phyloP scores from a whole-genome alignment of 2,888 invertebrate species.

The Eumacrocentrus americanus region DNA sequence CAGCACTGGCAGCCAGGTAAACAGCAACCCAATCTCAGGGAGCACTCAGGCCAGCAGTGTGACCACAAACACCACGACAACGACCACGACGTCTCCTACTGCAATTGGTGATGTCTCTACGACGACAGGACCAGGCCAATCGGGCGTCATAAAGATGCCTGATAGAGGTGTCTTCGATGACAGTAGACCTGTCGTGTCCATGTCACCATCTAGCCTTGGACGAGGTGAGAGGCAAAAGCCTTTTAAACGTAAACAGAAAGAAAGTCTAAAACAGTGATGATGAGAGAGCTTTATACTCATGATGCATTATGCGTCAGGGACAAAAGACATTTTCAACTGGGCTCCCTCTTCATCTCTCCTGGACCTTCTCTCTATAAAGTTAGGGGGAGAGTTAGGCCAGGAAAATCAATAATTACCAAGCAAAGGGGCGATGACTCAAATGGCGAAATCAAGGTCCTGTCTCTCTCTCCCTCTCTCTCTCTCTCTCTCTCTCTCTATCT shows the following conservation, averaged over 20 bases:
- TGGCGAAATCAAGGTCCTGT: slow-evolving; percentile 58
- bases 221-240: slow-evolving; percentile 70
- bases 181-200: slow-evolving; percentile 60
- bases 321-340: slow-evolving; percentile 29
- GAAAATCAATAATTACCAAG: slow-evolving; percentile 62
- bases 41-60: slow-evolving; percentile 35
- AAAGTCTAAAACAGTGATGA: slow-evolving; percentile 2
- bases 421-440: slow-evolving; percentile 61
- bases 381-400: slow-evolving; percentile 58
- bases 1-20: slow-evolving; percentile 34
- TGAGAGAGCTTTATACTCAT: slow-evolving; percentile 20
- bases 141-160: slow-evolving; percentile 52
- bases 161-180: slow-evolving; percentile 53
- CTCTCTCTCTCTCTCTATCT: slow-evolving; percentile 14
- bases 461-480: slow-evolving; percentile 19
- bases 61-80: slow-evolving; percentile 49
- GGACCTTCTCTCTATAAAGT: slow-evolving; percentile 50
- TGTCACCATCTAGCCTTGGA: slow-evolving; percentile 78
- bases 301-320: slow-evolving; percentile 44
- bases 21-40: slow-evolving; percentile 21
- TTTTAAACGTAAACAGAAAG: slow-evolving; percentile 10
- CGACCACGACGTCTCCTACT: slow-evolving; percentile 48
- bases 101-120: slow-evolving; percentile 48
- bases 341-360: slow-evolving; percentile 39
- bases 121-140: slow-evolving; percentile 41